A percentile compares a stretch with the other conserved stretches of the same genome.
Conservation (phyloP, 2,113 vertebrate genomes). For the Capreolus pygargus region DNA sequence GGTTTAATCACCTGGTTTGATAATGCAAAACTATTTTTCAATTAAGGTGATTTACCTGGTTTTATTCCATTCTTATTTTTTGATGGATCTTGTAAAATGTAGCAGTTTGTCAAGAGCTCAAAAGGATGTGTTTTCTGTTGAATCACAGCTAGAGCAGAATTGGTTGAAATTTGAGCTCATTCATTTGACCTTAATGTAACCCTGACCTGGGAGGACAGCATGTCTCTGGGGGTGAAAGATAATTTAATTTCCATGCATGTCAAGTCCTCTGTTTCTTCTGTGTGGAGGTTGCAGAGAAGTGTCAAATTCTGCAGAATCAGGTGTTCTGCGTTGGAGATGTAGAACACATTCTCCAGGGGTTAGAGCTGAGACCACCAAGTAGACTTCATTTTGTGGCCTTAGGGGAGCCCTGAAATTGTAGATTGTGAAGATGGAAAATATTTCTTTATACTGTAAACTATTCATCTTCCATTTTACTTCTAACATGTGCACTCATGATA, state of each 20-base stretch:
- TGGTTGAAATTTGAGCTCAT: slow-evolving; percentile 74
- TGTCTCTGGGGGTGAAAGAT: slow-evolving; percentile 69
- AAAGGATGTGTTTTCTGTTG: slow-evolving; percentile 36
- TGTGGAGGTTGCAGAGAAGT: slow-evolving; percentile 71
- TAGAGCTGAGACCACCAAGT: slow-evolving; percentile 74
- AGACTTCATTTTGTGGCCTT: slow-evolving; percentile 75
- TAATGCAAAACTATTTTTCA: slow-evolving; percentile 10
- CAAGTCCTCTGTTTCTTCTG: slow-evolving; percentile 71
- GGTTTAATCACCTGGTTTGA: slow-evolving; percentile 45
- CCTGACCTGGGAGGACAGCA: slow-evolving; percentile 74
- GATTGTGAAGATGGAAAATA: slow-evolving; percentile 51
- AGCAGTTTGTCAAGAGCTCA: slow-evolving; percentile 27
- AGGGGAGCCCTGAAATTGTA: slow-evolving; percentile 62
- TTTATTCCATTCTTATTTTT: slow-evolving; percentile 34
- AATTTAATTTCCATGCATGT: slow-evolving; percentile 83
- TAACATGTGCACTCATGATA: slow-evolving; percentile 51
- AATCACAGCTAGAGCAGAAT: slow-evolving; percentile 49
- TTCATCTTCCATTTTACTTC: slow-evolving; percentile 65
- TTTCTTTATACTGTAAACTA: slow-evolving; percentile 52
- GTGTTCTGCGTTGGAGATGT: slow-evolving; percentile 71
- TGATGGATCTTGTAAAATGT: slow-evolving; percentile 47
- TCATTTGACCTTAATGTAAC: slow-evolving; percentile 65
- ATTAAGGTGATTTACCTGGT: slow-evolving; percentile 32
- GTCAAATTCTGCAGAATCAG: slow-evolving; percentile 80
- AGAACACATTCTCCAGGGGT: slow-evolving; percentile 54